Base-by-base conservation (phyloP, 1,140 invertebrate species). In the Atta texana region DNA sequence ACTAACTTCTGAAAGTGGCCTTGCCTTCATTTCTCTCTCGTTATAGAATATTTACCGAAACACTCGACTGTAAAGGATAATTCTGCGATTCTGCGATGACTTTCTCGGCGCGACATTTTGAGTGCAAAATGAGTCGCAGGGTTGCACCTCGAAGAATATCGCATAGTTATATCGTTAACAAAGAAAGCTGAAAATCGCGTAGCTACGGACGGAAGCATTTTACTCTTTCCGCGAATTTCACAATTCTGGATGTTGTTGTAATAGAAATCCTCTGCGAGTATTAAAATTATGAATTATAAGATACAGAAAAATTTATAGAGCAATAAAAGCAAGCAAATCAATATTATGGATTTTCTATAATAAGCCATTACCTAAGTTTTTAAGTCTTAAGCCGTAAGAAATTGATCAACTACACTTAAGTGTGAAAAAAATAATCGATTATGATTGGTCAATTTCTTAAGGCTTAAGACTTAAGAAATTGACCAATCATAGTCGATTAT, bases 21-120 rank as follows among this genome's bases (percentile, higher is more conserved):
- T 31, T n/a, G 1, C 7, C 39, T 82, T 75, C 28, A 31, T 84
- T 61, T 63, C 24, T 59, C 34, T 51, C 12, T 82, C 55, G 80
- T 84, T 63, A 61, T 63, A 74, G 71, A 84, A 74, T 84, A 84
- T 74, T 84, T 39, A 84, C 34, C 39, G 66, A 44, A 44, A 81
- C 34, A 34, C 66, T 44, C 53, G 39, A 74, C 80, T 61, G 55
- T 74, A 21, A 82, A 72, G n/a, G 55, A 72, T 82, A 74, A 84
- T 34, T 74, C 55, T 21, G 66, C 10, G 78, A 81, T 16, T 44
- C 14, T 24, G 49, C 14, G 57, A 44, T 21, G 34, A 18, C 49
- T 75, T 63, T 61, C 77, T 84, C 5, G 28, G 55, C 12, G 14
- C 57, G 24, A 49, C 14, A 61, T 59, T 82, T 82, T 74, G 80